Percentiles rank a stretch among this genome's conserved stretches.
Conservation (phyloP, 2,888 invertebrate species). For the Tipula lateralis region DNA sequence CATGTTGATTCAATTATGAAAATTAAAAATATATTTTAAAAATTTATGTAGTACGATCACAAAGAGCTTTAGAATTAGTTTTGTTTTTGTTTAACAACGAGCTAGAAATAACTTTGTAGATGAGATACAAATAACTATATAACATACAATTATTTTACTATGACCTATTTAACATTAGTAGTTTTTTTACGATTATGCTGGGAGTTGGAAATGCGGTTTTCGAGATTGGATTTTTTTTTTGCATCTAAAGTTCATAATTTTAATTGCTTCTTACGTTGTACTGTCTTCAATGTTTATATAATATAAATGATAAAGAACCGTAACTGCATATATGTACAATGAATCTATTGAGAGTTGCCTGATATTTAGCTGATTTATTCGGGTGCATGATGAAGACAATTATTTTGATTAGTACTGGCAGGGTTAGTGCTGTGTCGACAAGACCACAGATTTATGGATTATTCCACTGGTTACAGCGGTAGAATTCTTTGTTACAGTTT, state of each 20-base stretch:
- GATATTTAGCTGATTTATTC: no score
- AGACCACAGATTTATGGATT: no score
- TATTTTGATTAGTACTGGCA: no score
- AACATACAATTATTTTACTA: background rate
- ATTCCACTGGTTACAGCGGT: no score
- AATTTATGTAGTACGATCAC: background rate
- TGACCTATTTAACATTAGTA: background rate
- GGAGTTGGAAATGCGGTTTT: background rate
- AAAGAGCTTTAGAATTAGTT: background rate
- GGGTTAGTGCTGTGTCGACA: no score
- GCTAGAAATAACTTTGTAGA: no score
- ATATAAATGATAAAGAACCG: no score
- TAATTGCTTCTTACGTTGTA: background rate
- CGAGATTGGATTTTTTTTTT: background rate
- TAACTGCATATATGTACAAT: no score
- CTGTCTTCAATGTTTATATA: no score
- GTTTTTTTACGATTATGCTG: background rate
- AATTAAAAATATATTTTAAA: background rate
- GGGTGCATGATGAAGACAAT: no score
- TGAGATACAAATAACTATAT: background rate
- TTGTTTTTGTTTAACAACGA: background rate
- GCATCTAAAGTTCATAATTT: background rate
- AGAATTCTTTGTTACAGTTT: no score
- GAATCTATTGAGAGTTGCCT: no score
- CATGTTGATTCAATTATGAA: background rate